phyloP scores from a whole-genome alignment of 2,888 invertebrate genomes.

The Agrotis exclamationis region DNA sequence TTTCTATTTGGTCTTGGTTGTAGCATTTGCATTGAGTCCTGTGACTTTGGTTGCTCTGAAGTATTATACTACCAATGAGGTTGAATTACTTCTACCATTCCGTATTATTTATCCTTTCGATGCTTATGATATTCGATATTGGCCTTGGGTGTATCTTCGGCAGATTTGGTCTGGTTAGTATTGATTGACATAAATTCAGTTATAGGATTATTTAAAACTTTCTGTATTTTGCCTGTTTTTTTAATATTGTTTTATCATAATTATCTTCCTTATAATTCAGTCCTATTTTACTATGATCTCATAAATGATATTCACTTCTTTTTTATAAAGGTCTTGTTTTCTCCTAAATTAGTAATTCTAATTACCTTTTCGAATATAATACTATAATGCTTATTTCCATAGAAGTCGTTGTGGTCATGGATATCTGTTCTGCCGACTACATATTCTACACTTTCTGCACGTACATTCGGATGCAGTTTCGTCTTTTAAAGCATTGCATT shows the following conservation, averaged over 20 bases:
- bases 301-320: background rate
- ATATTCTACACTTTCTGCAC: constrained; percentile 77
- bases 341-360: too few relatives aligned
- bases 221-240: too few relatives aligned
- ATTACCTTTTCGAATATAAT: too few relatives aligned
- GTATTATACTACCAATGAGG: constrained; percentile 70
- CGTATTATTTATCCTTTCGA: constrained; percentile 80
- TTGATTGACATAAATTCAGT: background rate
- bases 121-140: constrained; percentile 71
- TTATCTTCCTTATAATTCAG: too few relatives aligned
- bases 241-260: too few relatives aligned
- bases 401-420: constrained; percentile 70
- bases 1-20: constrained; percentile 66
- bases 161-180: constrained; percentile 80
- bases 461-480: constrained; percentile 77
- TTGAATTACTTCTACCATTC: constrained; percentile 75
- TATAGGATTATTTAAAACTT: too few relatives aligned
- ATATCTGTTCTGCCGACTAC: constrained; percentile 70
- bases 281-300: too few relatives aligned
- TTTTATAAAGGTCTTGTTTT: too few relatives aligned
- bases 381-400: constrained; percentile 36
- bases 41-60: constrained; percentile 69
- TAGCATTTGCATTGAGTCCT: constrained; percentile 72
- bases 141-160: constrained; percentile 78
- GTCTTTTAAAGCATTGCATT: constrained; percentile 70